These are phyloP conservation scores for Dromas ardeola DNA, from an alignment of 2,113 vertebrate species.

Conservation along the genomic window DNA sequence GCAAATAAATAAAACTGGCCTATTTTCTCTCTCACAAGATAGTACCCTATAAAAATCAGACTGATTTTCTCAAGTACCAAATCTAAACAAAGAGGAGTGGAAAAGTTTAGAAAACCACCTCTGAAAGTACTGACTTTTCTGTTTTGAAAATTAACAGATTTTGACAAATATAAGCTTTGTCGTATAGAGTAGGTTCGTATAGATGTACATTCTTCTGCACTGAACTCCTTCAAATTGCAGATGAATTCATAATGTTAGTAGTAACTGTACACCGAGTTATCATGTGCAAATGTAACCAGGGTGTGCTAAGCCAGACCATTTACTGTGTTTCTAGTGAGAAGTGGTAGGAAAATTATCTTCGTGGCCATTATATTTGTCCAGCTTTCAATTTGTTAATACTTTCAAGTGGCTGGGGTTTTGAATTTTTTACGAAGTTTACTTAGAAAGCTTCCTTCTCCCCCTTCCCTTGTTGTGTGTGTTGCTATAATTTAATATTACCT, in stretches of 20 bases:
- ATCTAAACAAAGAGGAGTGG: background rate
- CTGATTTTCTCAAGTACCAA: background rate
- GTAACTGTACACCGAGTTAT: background rate
- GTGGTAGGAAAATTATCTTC: background rate
- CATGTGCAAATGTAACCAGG: background rate
- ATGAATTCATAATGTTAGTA: background rate
- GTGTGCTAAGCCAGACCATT: background rate
- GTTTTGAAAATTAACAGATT: background rate
- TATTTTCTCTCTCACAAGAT: background rate
- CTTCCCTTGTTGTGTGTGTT: background rate
- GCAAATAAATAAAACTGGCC: background rate
- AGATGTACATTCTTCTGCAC: background rate
- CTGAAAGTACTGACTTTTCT: background rate
- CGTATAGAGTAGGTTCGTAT: background rate
- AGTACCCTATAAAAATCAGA: background rate
- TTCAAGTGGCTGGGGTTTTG: background rate
- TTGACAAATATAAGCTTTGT: background rate
- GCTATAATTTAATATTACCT: background rate
- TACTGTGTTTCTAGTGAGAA: background rate
- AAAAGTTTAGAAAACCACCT: background rate
- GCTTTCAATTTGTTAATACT: background rate
- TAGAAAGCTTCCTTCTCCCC: background rate
- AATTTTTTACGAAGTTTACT: background rate
- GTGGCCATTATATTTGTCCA: background rate
- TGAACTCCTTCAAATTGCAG: background rate